Evolutionary conservation across 2,113 vertebrate species (phyloP).

Genomic region (Entomyzon cyanotis): DNA sequence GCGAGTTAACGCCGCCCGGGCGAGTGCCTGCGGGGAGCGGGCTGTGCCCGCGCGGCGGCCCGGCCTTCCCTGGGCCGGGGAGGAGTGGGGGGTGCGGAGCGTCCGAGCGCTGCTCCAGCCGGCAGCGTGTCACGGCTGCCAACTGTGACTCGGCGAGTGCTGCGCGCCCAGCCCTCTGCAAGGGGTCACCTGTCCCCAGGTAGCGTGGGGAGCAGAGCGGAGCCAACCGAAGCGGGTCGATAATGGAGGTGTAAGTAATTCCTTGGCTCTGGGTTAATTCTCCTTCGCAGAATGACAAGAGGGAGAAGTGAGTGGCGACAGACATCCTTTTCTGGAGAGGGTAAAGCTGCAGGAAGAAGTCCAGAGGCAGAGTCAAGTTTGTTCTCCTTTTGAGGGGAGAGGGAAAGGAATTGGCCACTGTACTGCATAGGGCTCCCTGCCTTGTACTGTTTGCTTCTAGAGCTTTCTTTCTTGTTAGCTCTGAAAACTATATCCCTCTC

Average conservation of each 20-base stretch:
- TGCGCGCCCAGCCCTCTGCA: fast-evolving
- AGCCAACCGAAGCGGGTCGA: fast-evolving
- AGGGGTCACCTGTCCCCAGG: fast-evolving
- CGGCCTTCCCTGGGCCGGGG: fast-evolving
- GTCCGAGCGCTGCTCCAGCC: not conserved
- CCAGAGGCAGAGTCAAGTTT: not conserved
- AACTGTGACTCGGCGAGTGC: fast-evolving
- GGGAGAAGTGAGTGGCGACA: not conserved
- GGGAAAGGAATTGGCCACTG: too few relatives aligned
- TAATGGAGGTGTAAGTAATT: not conserved
- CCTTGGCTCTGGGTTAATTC: not conserved
- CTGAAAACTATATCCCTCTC: not conserved
- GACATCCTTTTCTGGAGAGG: not conserved
- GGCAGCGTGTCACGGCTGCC: fast-evolving
- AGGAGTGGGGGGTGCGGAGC: not conserved
- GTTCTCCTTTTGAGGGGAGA: not conserved
- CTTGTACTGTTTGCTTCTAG: not conserved
- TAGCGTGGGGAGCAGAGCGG: not conserved
- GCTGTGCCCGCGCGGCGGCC: not conserved
- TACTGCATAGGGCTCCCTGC: fast-evolving
- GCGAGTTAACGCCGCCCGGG: fast-evolving
- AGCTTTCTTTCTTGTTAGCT: not conserved
- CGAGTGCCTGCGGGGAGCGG: fast-evolving
- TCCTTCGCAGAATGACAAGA: not conserved
- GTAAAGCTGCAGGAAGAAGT: not conserved